Conservation (phyloP, 2,113 vertebrate genomes). For the Scomber japonicus region DNA sequence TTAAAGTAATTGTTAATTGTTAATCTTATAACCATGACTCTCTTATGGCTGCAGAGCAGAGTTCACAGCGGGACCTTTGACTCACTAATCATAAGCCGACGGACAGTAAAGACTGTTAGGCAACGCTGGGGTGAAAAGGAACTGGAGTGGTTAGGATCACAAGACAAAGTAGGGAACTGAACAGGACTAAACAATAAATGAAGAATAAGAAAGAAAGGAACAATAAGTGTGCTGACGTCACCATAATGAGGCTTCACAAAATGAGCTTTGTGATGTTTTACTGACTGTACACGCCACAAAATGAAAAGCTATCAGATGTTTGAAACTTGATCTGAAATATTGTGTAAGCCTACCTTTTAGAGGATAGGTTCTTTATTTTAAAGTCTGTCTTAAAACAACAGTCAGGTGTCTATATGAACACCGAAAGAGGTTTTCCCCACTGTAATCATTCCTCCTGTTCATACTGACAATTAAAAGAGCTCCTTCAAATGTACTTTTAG, state of each 20-base stretch:
- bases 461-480: too few relatives aligned
- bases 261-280: background rate
- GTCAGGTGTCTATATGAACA: too few relatives aligned
- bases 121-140: slow-evolving; percentile 43
- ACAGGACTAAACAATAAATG: background rate
- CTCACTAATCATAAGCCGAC: slow-evolving; percentile 34
- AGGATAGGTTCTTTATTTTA: too few relatives aligned
- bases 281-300: too few relatives aligned
- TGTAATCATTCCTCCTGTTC: too few relatives aligned
- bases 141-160: slow-evolving; percentile 43
- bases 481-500: too few relatives aligned
- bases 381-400: too few relatives aligned
- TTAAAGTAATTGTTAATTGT: too few relatives aligned
- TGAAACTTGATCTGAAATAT: too few relatives aligned
- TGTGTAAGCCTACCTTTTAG: too few relatives aligned
- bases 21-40: slow-evolving; percentile 9
- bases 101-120: background rate
- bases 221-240: background rate
- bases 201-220: background rate
- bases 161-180: slow-evolving; percentile 16
- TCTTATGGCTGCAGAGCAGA: background rate
- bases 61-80: slow-evolving; percentile 46
- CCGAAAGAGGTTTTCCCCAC: too few relatives aligned
- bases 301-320: too few relatives aligned
- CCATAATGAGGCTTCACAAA: background rate